Base-by-base conservation (phyloP, 2,888 invertebrate species). In the Cryptocephalus moraei region DNA sequence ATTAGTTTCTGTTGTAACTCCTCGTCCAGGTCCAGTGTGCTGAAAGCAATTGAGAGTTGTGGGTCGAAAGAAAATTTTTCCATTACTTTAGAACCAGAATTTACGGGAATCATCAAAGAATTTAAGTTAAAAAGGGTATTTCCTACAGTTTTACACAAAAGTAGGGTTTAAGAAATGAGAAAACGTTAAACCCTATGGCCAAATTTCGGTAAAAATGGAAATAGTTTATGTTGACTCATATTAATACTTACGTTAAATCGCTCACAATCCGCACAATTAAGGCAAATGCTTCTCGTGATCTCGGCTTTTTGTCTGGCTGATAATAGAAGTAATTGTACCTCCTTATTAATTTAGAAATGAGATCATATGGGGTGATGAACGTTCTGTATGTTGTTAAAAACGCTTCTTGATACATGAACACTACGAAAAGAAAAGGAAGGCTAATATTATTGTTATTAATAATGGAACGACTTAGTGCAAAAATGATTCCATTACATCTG, bases 371-470 rank as follows among this genome's bases (percentile, higher is more conserved):
- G 50, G 87, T 78, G 67, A 96, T 85, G 75, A 96, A 95, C 51
- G 95, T 96, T 59, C 96, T 80, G 74, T 97, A 99, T 50, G 97
- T 99, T 46, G 95, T 92, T 59, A 97, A 80, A 74, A 99, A 99
- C 54, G 97, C 96, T 77, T 99, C 97, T 76, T 93, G 92, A 74
- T 91, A 94, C 70, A 90, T 79, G 73, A 92, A 88, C 72, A 90
- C 91, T 90, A 75, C 22, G 68, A 66, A 53, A 54, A 57, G 22
- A 22, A 6, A 6, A 22, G 22, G n/a, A n/a, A n/a, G n/a, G n/a
- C n/a, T n/a, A n/a, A n/a, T n/a, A n/a, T 22, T 22, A 22, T 22
- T 22, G 6, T 62, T 59, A 53, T 49, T 48, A 49, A 9, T 8
- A n/a, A 33, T 8, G 10, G 33, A 36, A 12, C 6, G 6, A 22